Percentiles rank a stretch among this genome's conserved stretches.
Evolutionary conservation across 2,797 vertebrate species (phyloP).

Genomic region (Chelidonichthys spinosus): DNA sequence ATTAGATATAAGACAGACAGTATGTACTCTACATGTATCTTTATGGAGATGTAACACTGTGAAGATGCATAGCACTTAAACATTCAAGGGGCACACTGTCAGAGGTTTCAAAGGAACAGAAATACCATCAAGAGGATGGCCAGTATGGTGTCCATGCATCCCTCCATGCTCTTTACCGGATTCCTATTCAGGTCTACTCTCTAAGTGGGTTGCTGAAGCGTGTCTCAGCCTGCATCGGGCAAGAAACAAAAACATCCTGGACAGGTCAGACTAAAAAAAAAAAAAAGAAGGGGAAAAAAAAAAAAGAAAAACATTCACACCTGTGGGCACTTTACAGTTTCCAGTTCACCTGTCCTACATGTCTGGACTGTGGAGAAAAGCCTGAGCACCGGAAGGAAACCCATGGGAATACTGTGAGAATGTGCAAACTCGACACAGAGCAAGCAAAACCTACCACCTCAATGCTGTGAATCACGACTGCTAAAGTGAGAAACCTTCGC

Average conservation of each 20-base stretch:
- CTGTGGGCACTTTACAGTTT: conserved; percentile 62
- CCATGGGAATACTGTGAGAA: conserved; percentile 32
- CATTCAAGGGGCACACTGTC: conserved; percentile 25
- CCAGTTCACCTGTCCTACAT: conserved; percentile 43
- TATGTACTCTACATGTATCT: conserved; percentile 2
- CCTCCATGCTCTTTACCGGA: conserved; percentile 8
- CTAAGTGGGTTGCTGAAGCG: conserved; percentile 33
- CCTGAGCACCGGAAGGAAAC: conserved; percentile 10
- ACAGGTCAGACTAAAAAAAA: conserved; percentile 50
- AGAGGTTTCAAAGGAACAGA: conserved; percentile 7
- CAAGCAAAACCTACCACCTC: conserved; percentile 7
- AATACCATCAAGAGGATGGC: conserved; percentile 13
- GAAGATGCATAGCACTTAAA: conserved; percentile 8
- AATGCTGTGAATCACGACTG: conserved; percentile 11
- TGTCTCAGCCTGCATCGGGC: neutral
- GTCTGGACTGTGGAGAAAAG: conserved; percentile 27
- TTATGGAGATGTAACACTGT: conserved; percentile 15
- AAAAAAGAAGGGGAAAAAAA: neutral
- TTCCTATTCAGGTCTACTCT: conserved; percentile 20
- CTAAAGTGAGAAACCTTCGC: conserved; percentile 5
- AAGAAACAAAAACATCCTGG: conserved; percentile 22
- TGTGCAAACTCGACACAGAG: conserved; percentile 14
- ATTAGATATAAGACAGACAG: conserved; percentile 9
- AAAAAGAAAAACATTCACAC: conserved; percentile 51
- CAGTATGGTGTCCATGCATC: conserved; percentile 6